Conservation (phyloP, 2,113 vertebrate genomes). For the Xenopus borealis region DNA sequence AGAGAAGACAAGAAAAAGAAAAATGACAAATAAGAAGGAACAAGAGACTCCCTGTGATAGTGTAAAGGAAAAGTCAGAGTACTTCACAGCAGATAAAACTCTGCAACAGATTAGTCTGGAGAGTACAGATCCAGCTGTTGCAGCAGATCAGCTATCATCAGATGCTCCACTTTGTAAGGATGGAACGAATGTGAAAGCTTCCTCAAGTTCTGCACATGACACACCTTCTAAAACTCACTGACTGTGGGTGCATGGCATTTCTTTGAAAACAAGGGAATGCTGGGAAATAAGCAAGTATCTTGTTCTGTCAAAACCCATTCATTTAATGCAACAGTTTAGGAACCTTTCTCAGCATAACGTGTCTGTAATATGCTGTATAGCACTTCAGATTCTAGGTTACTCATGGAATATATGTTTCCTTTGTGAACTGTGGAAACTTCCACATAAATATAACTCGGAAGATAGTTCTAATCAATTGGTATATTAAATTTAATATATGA, state of each 20-base stretch:
- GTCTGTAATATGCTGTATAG: neutral
- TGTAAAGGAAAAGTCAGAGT: neutral
- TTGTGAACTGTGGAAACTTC: constrained; percentile 19
- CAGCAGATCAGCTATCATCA: neutral
- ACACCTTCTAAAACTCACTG: neutral
- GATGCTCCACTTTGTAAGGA: neutral
- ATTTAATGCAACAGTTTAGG: neutral
- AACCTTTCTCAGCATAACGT: neutral
- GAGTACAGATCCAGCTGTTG: neutral
- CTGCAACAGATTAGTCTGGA: neutral
- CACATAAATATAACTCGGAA: neutral
- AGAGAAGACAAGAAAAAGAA: neutral
- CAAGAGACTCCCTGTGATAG: neutral
- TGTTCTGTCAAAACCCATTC: neutral
- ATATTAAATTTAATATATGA: too few species aligned
- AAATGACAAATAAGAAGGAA: neutral
- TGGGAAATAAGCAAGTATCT: neutral
- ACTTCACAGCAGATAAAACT: neutral
- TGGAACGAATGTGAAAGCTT: neutral
- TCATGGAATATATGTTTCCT: constrained; percentile 14
- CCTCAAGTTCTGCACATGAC: neutral
- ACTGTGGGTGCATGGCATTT: neutral
- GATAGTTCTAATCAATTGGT: neutral
- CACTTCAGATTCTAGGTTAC: neutral
- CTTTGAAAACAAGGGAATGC: neutral